Base-by-base conservation (phyloP, 1,140 invertebrate genomes). In the Solenopsis invicta region DNA sequence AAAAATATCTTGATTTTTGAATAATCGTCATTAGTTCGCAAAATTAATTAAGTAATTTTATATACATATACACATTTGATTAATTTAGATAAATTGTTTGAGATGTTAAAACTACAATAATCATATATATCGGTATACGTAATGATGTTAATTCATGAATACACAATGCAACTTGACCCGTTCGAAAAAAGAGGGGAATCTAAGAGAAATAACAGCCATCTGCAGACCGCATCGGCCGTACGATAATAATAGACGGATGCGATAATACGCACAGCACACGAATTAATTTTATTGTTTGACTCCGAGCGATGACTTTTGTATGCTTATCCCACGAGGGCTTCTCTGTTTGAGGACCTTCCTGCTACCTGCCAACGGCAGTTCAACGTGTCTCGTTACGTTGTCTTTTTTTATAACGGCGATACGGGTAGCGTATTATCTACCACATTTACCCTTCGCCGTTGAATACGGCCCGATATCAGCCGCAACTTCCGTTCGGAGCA, bases 301-400 rank as follows among this genome's bases (percentile, higher is more conserved):
- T 74, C 52, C 13, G 21, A 37, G 52, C 84, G 82, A 62, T 87
- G 66, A 86, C 91, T 88, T 90, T 89, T 92, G 91, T 92, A 76
- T 92, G 75, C 91, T 84, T 92, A 92, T 92, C 92, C 92, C 91
- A 92, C 91, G 91, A 85, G 89, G 78, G 62, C 85, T 87, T 41
- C 72, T 90, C 72, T 87, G 75, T 88, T 88, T 87, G 78, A 87
- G 50, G 78, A 87, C 66, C 89, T 88, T 91, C 77, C 78, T 87
- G 78, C 88, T 91, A 90, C 74, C 78, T 76, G 86, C 62, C 87
- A 75, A 50, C 41, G 77, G 24, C 52, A 21, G 48, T 62, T 72
- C 74, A 45, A 88, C 71, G 75, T 86, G 76, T 90, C 76, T 87
- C 67, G 76, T 90, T 90, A 82, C 87, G 48, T 64, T 88, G 86